These are phyloP conservation scores for Phasianus colchicus DNA, from an alignment of 2,113 vertebrate genomes.

Conservation along the genomic window DNA sequence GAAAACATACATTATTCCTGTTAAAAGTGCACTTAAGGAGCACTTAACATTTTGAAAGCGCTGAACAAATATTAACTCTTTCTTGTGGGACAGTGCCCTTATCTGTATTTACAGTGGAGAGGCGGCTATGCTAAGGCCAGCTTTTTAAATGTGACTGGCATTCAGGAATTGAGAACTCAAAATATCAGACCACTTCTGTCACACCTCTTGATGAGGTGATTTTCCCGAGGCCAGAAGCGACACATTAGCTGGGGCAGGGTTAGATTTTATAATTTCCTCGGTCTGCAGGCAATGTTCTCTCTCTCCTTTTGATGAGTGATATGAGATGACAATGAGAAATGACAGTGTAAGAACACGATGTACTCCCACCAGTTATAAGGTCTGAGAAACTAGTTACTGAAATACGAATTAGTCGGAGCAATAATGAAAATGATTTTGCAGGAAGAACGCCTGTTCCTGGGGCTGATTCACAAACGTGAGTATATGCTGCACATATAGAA, in stretches of 20 bases:
- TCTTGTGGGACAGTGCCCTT: neutral
- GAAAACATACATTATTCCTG: constrained; percentile 53
- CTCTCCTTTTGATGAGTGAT: neutral
- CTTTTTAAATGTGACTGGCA: neutral
- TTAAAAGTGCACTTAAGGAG: constrained; percentile 21
- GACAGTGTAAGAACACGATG: neutral
- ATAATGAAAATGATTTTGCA: accelerated
- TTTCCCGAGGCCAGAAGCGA: constrained; percentile 39
- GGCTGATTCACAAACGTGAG: neutral
- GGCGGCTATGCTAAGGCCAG: neutral
- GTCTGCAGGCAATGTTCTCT: constrained; percentile 30
- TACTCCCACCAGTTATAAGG: neutral
- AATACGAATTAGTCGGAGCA: neutral
- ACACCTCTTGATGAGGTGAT: constrained; percentile 28
- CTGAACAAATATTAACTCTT: constrained; percentile 58
- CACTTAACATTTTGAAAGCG: constrained; percentile 60
- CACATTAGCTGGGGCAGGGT: neutral
- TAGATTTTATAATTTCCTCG: neutral
- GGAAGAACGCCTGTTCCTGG: accelerated
- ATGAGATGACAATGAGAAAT: neutral
- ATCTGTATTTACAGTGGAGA: neutral
- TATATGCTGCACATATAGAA: neutral
- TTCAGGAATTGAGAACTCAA: neutral
- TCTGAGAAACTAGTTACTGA: neutral
- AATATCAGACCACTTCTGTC: neutral